Conservation (phyloP, 2,888 invertebrate genomes). For the Cyaniris semiargus region DNA sequence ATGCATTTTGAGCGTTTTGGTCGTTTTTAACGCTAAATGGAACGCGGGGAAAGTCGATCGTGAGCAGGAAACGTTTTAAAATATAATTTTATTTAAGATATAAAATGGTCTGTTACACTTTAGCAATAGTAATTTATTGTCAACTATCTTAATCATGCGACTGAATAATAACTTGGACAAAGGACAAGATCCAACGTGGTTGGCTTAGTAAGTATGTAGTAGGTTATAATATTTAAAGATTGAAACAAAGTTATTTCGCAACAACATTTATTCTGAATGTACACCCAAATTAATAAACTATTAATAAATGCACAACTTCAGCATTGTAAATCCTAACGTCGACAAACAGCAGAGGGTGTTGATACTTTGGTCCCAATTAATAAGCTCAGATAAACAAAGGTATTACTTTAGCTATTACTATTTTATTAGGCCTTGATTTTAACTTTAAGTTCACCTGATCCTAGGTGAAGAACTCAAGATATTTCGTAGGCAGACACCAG, state of each 20-base stretch:
- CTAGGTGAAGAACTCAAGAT: background rate
- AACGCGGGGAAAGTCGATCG: no score
- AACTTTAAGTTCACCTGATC: no score
- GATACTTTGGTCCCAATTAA: slow-evolving; percentile 66
- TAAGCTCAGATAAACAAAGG: slow-evolving; percentile 48
- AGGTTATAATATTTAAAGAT: background rate
- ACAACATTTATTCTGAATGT: slow-evolving; percentile 79
- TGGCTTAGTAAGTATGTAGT: no score
- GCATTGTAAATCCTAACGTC: slow-evolving; percentile 66
- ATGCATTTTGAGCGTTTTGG: no score
- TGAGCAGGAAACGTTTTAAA: no score
- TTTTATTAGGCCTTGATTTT: slow-evolving; percentile 13
- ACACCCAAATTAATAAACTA: slow-evolving; percentile 70
- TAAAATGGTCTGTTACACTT: no score
- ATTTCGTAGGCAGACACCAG: background rate
- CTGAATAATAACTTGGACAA: no score
- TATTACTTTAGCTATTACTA: background rate
- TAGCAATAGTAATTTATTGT: no score
- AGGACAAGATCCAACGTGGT: no score
- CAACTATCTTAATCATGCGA: no score
- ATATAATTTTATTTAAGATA: no score
- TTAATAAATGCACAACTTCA: slow-evolving; percentile 81
- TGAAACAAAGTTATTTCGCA: slow-evolving; percentile 49
- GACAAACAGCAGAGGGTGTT: slow-evolving; percentile 38
- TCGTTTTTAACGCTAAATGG: no score